phyloP scores from a whole-genome alignment of 2,888 invertebrate genomes.

The Allygus modestus region DNA sequence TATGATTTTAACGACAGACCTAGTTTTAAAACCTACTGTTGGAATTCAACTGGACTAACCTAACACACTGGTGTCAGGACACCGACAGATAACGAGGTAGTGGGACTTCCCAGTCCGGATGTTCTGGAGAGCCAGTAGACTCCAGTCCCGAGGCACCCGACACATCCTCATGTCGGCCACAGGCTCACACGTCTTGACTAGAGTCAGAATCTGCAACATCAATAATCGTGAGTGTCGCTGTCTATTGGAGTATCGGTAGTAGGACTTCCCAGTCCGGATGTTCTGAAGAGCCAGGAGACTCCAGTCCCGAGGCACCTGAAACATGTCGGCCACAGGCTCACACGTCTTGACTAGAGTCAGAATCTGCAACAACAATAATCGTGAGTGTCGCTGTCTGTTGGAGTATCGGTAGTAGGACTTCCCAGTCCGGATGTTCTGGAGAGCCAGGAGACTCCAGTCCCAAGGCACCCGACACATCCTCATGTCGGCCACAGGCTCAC shows the following conservation, averaged over 20 bases:
- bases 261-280: constrained; percentile 74
- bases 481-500: constrained; percentile 95
- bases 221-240: background rate
- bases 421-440: constrained; percentile 84
- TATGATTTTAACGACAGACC: no score
- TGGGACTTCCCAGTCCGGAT: constrained; percentile 72
- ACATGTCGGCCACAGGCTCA: constrained; percentile 95
- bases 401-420: background rate
- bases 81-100: constrained; percentile 89
- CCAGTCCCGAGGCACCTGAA: constrained; percentile 94
- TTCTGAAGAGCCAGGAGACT: constrained; percentile 93
- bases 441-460: constrained; percentile 93
- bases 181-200: constrained; percentile 96
- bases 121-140: constrained; percentile 92
- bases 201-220: constrained; percentile 83
- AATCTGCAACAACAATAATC: constrained; percentile 78
- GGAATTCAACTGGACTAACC: no score
- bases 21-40: no score
- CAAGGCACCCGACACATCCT: constrained; percentile 91
- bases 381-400: constrained; percentile 29
- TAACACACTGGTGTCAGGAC: constrained; percentile 89
- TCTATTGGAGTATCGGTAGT: constrained; percentile 59
- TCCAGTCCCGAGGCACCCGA: constrained; percentile 93
- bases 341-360: constrained; percentile 95
- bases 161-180: constrained; percentile 95